Evolutionary conservation across 2,113 vertebrate species (phyloP).

Genomic region (Anarhynchus alexandrinus): DNA sequence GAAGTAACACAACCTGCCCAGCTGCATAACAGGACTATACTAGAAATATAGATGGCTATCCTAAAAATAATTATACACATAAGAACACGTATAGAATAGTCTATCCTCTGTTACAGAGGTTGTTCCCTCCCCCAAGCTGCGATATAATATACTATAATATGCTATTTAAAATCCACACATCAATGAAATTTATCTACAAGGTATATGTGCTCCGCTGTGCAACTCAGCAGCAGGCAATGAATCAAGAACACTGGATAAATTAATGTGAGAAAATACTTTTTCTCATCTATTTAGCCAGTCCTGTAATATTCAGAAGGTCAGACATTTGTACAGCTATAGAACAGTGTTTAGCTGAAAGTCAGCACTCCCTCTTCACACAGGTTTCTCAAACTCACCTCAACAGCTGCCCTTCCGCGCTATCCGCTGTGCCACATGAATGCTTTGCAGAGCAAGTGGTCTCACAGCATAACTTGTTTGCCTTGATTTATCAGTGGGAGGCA

Average conservation of each 20-base stretch:
- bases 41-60: not conserved
- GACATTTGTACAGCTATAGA: not conserved
- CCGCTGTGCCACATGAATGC: not conserved
- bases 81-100: not conserved
- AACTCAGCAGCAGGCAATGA: not conserved
- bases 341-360: not conserved
- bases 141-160: not conserved
- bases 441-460: not conserved
- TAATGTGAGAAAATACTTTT: not conserved
- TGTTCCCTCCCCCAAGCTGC: not conserved
- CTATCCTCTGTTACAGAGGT: not conserved
- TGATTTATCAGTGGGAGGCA: not conserved
- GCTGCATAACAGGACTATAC: not conserved
- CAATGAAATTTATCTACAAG: not conserved
- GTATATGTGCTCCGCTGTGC: not conserved
- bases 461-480: not conserved
- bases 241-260: not conserved
- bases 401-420: rapidly evolving
- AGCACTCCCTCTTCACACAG: not conserved
- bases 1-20: not conserved
- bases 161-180: not conserved
- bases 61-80: not conserved
- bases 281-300: not conserved
- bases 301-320: not conserved
- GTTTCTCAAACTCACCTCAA: not conserved